phyloP scores from a whole-genome alignment of 2,797 vertebrate species.

The Oreochromis mossambicus region DNA sequence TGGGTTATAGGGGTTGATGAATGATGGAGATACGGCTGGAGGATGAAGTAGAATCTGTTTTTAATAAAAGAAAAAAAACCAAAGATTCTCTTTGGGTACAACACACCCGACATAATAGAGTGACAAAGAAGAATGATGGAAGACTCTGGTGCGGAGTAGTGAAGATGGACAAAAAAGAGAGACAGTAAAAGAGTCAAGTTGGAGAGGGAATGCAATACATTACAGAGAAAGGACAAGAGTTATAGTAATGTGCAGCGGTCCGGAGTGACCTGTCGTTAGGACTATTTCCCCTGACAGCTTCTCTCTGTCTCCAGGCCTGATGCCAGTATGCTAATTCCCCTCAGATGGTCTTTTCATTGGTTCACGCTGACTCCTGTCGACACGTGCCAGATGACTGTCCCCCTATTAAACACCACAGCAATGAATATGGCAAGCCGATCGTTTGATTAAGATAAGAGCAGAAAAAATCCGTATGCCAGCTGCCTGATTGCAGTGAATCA shows the following conservation, averaged over 20 bases:
- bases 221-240: conserved; percentile 68
- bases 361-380: conserved; percentile 16
- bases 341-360: conserved; percentile 70
- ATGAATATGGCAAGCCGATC: conserved; percentile 18
- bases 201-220: not conserved
- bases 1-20: not conserved
- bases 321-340: conserved; percentile 65
- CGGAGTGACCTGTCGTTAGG: conserved; percentile 81
- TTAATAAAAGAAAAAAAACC: not conserved
- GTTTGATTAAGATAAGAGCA: conserved; percentile 42
- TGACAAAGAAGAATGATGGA: not conserved
- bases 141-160: not conserved
- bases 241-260: conserved; percentile 79
- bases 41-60: not conserved
- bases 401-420: conserved; percentile 19
- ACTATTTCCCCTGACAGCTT: conserved; percentile 75
- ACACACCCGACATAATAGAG: not conserved
- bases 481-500: conserved; percentile 47
- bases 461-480: conserved; percentile 38
- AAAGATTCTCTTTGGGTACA: not conserved
- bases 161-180: not conserved
- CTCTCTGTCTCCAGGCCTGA: conserved; percentile 62
- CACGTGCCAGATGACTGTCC: conserved; percentile 38
- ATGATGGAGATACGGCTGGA: conserved; percentile 48
- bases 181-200: not conserved